phyloP scores from a whole-genome alignment of 30 jellyfish, hydroid and myxozoan genomes.

The Turritopsis rubra region DNA sequence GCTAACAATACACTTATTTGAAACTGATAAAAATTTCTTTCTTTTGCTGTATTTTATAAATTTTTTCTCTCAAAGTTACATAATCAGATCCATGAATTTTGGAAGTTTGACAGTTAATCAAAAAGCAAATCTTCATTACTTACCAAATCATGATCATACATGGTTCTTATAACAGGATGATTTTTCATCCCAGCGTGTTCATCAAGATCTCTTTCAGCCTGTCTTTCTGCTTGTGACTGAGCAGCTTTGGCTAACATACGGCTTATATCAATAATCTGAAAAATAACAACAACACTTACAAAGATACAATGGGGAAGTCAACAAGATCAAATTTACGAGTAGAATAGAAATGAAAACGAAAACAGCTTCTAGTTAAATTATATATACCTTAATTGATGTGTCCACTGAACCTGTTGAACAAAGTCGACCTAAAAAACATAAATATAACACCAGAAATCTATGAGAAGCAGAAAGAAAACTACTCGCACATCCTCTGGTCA shows the following conservation, averaged over 20 bases:
- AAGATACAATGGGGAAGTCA: background rate
- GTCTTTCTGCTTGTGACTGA: conserved; percentile 92
- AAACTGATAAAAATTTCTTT: too few relatives aligned
- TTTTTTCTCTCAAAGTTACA: background rate
- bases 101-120: too few relatives aligned
- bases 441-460: background rate
- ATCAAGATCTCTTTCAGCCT: conserved; percentile 87
- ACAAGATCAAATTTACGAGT: background rate
- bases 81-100: too few relatives aligned
- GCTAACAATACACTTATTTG: too few relatives aligned
- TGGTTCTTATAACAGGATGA: conserved; percentile 98
- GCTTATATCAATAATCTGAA: conserved; percentile 79
- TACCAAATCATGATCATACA: conserved; percentile 96
- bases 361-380: background rate
- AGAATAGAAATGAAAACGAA: background rate
- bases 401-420: conserved; percentile 97
- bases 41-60: too few relatives aligned
- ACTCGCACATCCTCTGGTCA: background rate
- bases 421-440: conserved; percentile 67
- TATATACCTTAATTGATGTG: conserved; percentile 88
- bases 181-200: conserved; percentile 92
- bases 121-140: too few relatives aligned
- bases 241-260: conserved; percentile 98
- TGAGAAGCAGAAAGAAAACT: background rate
- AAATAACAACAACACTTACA: background rate